Evolutionary conservation across 1,140 invertebrate species (phyloP).

Genomic region (Spodoptera frugiperda): DNA sequence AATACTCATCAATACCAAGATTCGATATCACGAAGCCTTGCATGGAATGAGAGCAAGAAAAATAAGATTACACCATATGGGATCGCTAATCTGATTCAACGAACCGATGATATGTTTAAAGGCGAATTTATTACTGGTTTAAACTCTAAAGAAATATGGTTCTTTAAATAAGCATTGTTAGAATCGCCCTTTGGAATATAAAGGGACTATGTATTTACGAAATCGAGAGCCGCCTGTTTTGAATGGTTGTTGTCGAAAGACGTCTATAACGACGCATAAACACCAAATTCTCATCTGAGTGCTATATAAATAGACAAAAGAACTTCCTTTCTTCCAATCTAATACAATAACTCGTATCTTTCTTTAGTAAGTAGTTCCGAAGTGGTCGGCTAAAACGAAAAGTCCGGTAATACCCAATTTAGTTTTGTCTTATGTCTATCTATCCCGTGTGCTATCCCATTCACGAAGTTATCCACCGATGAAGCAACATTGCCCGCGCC

Average conservation of each 20-base stretch:
- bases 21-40: conserved; percentile 7
- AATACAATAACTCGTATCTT: conserved; percentile 30
- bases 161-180: conserved; percentile 1
- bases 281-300: neutral
- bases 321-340: neutral
- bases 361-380: conserved; percentile 1
- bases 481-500: conserved; percentile 35
- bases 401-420: conserved; percentile 33
- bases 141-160: conserved; percentile 1
- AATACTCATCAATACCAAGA: conserved; percentile 14
- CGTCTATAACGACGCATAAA: neutral
- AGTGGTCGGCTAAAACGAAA: conserved; percentile 10
- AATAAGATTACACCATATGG: conserved; percentile 34
- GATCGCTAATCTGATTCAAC: conserved; percentile 32
- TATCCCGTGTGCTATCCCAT: conserved; percentile 40
- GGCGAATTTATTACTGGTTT: conserved; percentile 16
- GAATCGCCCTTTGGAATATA: conserved; percentile 6
- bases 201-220: neutral
- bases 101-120: conserved; percentile 30
- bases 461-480: conserved; percentile 30
- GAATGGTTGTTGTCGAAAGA: neutral
- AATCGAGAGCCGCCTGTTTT: neutral
- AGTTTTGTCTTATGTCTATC: conserved; percentile 35
- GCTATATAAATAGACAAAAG: conserved; percentile 8
- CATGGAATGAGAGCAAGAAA: conserved; percentile 32